A percentile compares a stretch with the other conserved stretches of the same genome.
Conservation (phyloP, 2,888 invertebrate species). For the Neuroscelio doddi region DNA sequence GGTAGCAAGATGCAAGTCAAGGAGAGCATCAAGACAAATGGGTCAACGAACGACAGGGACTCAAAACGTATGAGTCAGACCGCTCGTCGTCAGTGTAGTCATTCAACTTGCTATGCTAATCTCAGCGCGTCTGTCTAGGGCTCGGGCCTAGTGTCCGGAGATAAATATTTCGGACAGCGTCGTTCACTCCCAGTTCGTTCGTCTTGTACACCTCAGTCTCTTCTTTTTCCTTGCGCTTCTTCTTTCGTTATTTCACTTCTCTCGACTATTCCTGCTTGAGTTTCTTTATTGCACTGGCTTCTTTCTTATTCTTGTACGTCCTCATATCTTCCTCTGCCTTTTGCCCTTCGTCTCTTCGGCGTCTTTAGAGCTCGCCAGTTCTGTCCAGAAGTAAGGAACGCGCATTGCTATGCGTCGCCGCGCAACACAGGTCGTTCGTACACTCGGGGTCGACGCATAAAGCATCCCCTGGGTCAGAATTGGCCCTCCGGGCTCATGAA, state of each 20-base stretch:
- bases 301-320: constrained; percentile 2
- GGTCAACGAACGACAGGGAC: constrained; percentile 48
- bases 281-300: constrained; percentile 26
- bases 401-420: constrained; percentile 64
- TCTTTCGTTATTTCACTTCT: constrained; percentile 20
- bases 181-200: constrained; percentile 17
- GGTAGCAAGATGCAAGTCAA: constrained; percentile 12
- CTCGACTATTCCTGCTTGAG: constrained; percentile 27
- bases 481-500: constrained; percentile 40
- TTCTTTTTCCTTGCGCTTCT: constrained; percentile 12
- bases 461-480: constrained; percentile 58
- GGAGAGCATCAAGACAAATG: constrained; percentile 44
- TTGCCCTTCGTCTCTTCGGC: constrained; percentile 6
- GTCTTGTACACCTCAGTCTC: constrained; percentile 18
- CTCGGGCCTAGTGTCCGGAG: constrained; percentile 14
- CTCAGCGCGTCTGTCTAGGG: constrained; percentile 25
- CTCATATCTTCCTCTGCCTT: constrained; percentile 12
- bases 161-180: constrained; percentile 44
- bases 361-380: constrained; percentile 37
- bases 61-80: constrained; percentile 44
- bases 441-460: constrained; percentile 63
- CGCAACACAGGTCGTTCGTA: constrained; percentile 58
- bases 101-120: constrained; percentile 46
- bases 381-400: constrained; percentile 37
- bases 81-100: constrained; percentile 26